Evolutionary conservation across 2,113 vertebrate species (phyloP).

Genomic region (Eurypyga helias): DNA sequence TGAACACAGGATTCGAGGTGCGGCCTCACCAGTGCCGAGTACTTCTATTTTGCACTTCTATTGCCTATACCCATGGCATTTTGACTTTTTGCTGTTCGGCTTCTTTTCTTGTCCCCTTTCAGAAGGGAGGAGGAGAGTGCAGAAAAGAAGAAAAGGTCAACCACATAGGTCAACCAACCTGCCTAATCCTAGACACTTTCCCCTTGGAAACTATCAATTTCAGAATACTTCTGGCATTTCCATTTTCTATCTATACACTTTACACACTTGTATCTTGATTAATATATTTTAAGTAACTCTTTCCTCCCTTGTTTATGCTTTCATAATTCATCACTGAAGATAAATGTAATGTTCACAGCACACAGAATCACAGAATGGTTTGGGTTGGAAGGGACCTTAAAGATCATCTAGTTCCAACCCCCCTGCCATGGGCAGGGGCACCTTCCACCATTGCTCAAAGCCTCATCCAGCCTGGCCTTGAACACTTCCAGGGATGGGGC

Average conservation of each 20-base stretch:
- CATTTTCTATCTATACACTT: background rate
- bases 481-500: too few relatives aligned
- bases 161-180: background rate
- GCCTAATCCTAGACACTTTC: background rate
- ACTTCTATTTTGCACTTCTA: background rate
- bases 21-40: too few relatives aligned
- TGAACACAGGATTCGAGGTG: too few relatives aligned
- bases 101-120: background rate
- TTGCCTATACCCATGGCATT: background rate
- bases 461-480: too few relatives aligned
- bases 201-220: background rate
- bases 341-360: background rate
- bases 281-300: background rate
- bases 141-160: background rate
- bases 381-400: too few relatives aligned
- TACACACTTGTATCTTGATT: background rate
- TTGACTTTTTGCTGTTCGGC: background rate
- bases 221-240: background rate
- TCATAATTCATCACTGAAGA: background rate
- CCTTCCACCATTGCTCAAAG: too few relatives aligned
- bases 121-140: background rate
- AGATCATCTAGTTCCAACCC: too few relatives aligned
- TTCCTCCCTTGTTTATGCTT: background rate
- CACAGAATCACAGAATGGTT: too few relatives aligned
- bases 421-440: too few relatives aligned